Conservation (phyloP, 2,113 vertebrate species). For the Hypocryptadius cinnamomeus region DNA sequence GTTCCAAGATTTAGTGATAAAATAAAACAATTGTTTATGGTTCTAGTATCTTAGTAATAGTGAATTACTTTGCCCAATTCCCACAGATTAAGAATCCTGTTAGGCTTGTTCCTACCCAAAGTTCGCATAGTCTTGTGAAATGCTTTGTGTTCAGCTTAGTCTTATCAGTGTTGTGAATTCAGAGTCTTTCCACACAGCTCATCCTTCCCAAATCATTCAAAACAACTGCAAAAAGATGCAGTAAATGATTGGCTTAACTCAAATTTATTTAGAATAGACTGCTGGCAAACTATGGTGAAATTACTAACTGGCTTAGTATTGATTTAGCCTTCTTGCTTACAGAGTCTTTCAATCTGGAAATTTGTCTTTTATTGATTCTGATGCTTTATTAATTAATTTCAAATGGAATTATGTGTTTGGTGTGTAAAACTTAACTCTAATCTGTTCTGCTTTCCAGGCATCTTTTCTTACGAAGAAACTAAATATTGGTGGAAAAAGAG, state of each 20-base stretch:
- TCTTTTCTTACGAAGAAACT: conserved; percentile 98
- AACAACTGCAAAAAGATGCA: neutral
- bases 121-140: neutral
- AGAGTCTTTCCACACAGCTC: neutral
- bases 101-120: neutral
- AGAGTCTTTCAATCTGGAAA: neutral
- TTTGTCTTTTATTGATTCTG: neutral
- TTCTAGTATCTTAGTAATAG: neutral
- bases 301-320: neutral
- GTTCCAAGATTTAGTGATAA: neutral
- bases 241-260: neutral
- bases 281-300: neutral
- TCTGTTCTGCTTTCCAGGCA: conserved; percentile 75
- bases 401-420: neutral
- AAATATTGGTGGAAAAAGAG: conserved; percentile 96
- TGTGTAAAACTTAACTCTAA: neutral
- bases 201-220: neutral
- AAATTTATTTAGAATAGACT: neutral
- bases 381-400: neutral
- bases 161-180: neutral
- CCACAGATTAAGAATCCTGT: neutral
- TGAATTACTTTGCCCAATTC: neutral
- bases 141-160: neutral
- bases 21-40: neutral
- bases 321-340: neutral